A percentile compares a stretch with the other conserved stretches of the same genome.
These are phyloP conservation scores for Stictonetta naevosa DNA, from an alignment of 2,113 vertebrate genomes.

Conservation along the genomic window DNA sequence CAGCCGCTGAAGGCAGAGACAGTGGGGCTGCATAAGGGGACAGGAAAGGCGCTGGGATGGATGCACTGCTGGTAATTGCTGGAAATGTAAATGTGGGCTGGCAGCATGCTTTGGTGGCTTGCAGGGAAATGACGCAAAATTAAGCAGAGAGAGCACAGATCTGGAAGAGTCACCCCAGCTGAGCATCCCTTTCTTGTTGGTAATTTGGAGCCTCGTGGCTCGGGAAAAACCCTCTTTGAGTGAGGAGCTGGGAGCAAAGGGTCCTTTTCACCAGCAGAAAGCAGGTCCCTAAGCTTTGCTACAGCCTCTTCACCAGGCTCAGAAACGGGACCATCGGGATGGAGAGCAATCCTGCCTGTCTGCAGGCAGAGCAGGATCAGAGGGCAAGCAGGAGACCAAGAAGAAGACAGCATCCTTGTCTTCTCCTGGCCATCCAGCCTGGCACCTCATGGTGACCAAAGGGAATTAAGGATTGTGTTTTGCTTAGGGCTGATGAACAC, in stretches of 20 bases:
- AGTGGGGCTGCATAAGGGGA: fast-evolving
- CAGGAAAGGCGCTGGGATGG: no score
- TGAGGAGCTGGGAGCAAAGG: neutral
- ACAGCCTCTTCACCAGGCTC: neutral
- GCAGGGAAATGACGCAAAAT: neutral
- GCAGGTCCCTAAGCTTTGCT: neutral
- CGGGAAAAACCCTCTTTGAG: neutral
- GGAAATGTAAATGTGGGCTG: neutral
- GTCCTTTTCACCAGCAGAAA: neutral
- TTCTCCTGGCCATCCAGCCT: neutral
- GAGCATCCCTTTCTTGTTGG: neutral
- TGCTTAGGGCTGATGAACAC: neutral
- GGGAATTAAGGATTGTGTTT: neutral
- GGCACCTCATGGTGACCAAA: fast-evolving
- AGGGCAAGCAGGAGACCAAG: neutral
- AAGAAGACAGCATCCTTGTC: neutral
- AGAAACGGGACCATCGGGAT: neutral
- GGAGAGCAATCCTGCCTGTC: neutral
- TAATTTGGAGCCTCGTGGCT: neutral
- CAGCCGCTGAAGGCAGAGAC: fast-evolving
- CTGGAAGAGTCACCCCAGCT: neutral
- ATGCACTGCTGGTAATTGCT: neutral
- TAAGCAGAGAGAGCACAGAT: neutral
- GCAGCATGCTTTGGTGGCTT: neutral
- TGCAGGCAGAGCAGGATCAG: neutral